Conservation (phyloP, 2,888 invertebrate species). For the Allolobophora icterica region DNA sequence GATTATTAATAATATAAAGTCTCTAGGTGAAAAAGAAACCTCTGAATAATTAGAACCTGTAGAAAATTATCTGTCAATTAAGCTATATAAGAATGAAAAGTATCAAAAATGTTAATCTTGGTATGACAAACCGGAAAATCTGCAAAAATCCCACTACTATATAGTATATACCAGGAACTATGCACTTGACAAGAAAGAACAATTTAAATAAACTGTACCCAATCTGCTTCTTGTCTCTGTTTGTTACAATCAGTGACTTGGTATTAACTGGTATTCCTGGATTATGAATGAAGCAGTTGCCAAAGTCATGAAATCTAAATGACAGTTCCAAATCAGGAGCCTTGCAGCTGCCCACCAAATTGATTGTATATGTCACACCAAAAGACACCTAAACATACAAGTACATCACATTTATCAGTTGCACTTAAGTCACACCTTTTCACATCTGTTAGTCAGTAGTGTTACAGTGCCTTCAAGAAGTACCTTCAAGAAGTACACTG, state of each 20-base stretch:
- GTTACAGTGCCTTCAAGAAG: too few relatives aligned
- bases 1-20: too few relatives aligned
- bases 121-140: background rate
- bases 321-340: constrained; percentile 72
- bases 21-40: too few relatives aligned
- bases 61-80: too few relatives aligned
- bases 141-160: too few relatives aligned
- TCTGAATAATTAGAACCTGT: too few relatives aligned
- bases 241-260: constrained; percentile 57
- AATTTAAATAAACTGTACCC: background rate
- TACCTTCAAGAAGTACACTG: background rate
- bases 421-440: background rate
- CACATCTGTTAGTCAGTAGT: background rate
- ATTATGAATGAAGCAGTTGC: constrained; percentile 70
- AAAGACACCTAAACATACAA: constrained; percentile 71
- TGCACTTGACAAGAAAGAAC: background rate
- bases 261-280: constrained; percentile 61
- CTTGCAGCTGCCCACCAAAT: constrained; percentile 71
- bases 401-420: background rate
- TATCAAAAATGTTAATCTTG: background rate
- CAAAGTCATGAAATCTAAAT: constrained; percentile 73
- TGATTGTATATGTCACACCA: constrained; percentile 73
- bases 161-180: background rate
- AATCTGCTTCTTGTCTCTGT: constrained; percentile 55
- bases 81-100: background rate